Evolutionary conservation across 2,888 invertebrate genomes (phyloP).

Genomic region (Griposia aprilina): DNA sequence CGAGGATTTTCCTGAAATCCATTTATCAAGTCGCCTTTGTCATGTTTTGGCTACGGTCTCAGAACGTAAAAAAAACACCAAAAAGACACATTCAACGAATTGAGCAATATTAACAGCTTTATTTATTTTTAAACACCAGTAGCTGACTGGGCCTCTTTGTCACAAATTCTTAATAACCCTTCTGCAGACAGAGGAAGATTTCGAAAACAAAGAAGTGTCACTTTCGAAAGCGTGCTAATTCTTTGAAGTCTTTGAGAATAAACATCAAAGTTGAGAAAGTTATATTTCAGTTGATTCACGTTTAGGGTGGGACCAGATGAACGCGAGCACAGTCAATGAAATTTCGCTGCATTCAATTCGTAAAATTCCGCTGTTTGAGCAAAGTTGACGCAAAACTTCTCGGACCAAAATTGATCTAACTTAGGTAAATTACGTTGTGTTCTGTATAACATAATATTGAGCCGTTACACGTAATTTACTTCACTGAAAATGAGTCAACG

Average conservation of each 20-base stretch:
- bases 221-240: conserved; percentile 28
- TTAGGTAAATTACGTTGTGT: neutral
- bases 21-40: conserved; percentile 28
- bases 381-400: neutral
- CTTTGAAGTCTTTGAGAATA: conserved; percentile 43
- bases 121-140: conserved; percentile 36
- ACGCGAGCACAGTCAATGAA: neutral
- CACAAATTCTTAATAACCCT: conserved; percentile 30
- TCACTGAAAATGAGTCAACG: neutral
- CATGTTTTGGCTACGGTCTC: conserved; percentile 41
- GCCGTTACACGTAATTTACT: neutral
- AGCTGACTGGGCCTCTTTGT: conserved; percentile 25
- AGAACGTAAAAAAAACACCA: conserved; percentile 14
- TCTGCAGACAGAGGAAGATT: conserved; percentile 21
- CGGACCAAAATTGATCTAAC: neutral
- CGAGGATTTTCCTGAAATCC: conserved; percentile 15
- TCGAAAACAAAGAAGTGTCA: conserved; percentile 48
- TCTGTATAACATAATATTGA: neutral
- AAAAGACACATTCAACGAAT: conserved; percentile 39
- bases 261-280: conserved; percentile 38
- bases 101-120: conserved; percentile 27
- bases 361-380: neutral
- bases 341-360: neutral
- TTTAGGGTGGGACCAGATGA: neutral
- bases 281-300: conserved; percentile 27